phyloP scores from a whole-genome alignment of 2,113 vertebrate genomes.

The Syngnathus scovelli region DNA sequence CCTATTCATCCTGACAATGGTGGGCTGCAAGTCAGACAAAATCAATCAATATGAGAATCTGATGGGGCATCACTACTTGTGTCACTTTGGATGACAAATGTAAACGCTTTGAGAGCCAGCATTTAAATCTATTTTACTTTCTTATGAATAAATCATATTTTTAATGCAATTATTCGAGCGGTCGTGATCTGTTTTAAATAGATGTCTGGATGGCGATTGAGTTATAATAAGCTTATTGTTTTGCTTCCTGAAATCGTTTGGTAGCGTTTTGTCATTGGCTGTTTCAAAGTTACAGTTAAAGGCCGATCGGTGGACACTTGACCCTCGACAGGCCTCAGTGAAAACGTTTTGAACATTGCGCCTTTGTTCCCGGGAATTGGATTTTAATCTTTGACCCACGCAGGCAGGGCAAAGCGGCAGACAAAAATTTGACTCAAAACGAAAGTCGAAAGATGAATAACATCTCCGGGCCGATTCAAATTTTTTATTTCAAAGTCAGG shows the following conservation, averaged over 20 bases:
- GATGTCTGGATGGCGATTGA: neutral
- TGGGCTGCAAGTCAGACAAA: neutral
- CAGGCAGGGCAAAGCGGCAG: slow-evolving; percentile 14
- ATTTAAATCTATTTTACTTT: neutral
- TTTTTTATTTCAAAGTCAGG: slow-evolving; percentile 11
- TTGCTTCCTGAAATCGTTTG: neutral
- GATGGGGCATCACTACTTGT: slow-evolving; percentile 1
- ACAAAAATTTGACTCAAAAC: slow-evolving; percentile 21
- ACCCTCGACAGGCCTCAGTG: neutral
- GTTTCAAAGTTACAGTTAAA: slow-evolving; percentile 5
- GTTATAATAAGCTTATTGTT: neutral
- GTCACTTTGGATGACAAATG: slow-evolving; percentile 4
- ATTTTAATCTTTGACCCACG: slow-evolving; percentile 24
- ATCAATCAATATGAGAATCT: slow-evolving; percentile 7
- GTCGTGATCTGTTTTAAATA: neutral
- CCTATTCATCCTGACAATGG: neutral
- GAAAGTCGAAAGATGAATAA: slow-evolving; percentile 26
- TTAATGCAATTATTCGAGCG: slow-evolving; percentile 1
- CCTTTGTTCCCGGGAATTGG: slow-evolving; percentile 17
- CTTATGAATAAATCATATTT: slow-evolving; percentile 5
- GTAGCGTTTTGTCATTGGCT: neutral
- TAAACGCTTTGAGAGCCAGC: neutral
- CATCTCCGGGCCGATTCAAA: slow-evolving; percentile 10
- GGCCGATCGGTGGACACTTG: neutral
- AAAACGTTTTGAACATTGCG: slow-evolving; percentile 18